Percentiles rank a stretch among this genome's conserved stretches.
Evolutionary conservation across 2,113 vertebrate genomes (phyloP).

Genomic region (Leptodactylus fuscus): DNA sequence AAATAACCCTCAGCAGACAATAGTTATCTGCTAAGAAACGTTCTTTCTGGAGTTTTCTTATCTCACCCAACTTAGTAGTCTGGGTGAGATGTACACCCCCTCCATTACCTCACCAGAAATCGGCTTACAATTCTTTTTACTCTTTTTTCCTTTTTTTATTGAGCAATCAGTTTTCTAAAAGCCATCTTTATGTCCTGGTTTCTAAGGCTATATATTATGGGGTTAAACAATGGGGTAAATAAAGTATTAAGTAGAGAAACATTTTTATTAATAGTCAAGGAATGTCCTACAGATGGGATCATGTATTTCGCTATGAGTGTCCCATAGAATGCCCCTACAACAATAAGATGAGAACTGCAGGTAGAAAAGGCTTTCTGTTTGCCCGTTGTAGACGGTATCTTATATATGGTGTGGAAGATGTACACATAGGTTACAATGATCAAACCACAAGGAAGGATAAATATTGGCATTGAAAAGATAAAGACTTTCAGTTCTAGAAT

Average conservation of each 20-base stretch:
- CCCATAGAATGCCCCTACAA: conserved; percentile 23
- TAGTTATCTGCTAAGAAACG: too few relatives aligned
- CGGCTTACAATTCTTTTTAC: too few relatives aligned
- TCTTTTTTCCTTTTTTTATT: too few relatives aligned
- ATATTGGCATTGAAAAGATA: conserved; percentile 9
- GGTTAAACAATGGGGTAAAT: conserved; percentile 18
- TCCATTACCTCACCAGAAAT: too few relatives aligned
- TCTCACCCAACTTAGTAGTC: too few relatives aligned
- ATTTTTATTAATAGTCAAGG: conserved; percentile 4
- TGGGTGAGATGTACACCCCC: too few relatives aligned
- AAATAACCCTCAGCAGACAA: too few relatives aligned
- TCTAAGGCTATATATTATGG: conserved; percentile 14
- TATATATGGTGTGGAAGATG: conserved; percentile 29
- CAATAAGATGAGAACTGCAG: conserved; percentile 42
- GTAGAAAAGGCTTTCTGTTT: conserved; percentile 38
- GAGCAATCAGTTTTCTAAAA: too few relatives aligned
- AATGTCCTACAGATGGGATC: background rate
- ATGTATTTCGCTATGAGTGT: background rate
- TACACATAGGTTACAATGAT: conserved; percentile 30
- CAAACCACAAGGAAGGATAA: conserved; percentile 15
- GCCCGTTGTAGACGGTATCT: background rate
- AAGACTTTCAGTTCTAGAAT: background rate
- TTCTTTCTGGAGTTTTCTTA: too few relatives aligned
- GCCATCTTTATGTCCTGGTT: background rate
- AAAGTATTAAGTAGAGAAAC: background rate